Conservation (phyloP, 1,140 invertebrate genomes). For the Scylla paramamosain region DNA sequence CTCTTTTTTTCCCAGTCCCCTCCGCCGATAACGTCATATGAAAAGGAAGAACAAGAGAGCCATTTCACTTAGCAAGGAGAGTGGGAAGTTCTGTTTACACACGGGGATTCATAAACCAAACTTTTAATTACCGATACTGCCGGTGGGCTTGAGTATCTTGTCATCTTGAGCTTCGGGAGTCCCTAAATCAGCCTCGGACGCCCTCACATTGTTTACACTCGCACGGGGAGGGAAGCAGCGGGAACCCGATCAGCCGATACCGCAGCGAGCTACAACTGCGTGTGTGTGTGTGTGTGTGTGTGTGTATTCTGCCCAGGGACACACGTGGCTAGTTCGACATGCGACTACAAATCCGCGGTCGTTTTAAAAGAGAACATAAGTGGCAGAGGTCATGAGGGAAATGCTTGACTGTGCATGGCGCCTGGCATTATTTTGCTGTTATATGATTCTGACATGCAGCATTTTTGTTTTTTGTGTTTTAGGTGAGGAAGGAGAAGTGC, state of each 20-base stretch:
- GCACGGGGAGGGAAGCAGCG: constrained; percentile 5
- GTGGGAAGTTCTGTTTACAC: constrained; percentile 1
- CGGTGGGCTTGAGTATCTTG: constrained; percentile 17
- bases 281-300: too few species aligned
- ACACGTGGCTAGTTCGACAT: too few species aligned
- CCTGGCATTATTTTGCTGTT: too few species aligned
- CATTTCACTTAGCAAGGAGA: constrained; percentile 13
- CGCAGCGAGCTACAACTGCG: neutral
- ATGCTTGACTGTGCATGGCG: neutral
- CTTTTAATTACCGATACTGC: constrained; percentile 22
- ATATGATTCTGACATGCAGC: too few species aligned
- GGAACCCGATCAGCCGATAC: neutral
- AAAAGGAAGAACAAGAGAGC: neutral
- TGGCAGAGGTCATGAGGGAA: neutral
- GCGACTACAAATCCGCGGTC: too few species aligned
- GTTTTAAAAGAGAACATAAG: neutral
- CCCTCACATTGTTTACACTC: constrained; percentile 8
- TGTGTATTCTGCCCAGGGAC: too few species aligned
- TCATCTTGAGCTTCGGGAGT: neutral
- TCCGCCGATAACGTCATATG: neutral
- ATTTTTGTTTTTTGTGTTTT: neutral
- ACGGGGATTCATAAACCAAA: constrained; percentile 12
- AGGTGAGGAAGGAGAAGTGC: too few species aligned
- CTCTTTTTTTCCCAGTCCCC: neutral
- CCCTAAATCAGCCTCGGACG: neutral